phyloP scores from a whole-genome alignment of 2,888 invertebrate genomes.

The Noctua comes region DNA sequence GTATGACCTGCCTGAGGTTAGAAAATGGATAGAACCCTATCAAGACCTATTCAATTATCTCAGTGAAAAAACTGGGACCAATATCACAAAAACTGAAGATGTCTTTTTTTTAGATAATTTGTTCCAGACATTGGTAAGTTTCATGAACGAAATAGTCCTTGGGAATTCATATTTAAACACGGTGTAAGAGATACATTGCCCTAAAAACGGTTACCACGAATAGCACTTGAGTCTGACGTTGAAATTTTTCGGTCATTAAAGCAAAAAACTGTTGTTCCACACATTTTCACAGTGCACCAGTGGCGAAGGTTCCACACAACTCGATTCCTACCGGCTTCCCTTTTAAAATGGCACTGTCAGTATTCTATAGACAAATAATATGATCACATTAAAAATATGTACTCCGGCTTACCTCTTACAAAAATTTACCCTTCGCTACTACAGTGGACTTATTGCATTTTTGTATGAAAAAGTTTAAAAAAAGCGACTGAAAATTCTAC shows the following conservation, averaged over 20 bases:
- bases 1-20: constrained; percentile 78
- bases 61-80: constrained; percentile 78
- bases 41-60: constrained; percentile 77
- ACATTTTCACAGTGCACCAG: neutral
- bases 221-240: neutral
- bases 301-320: too few species aligned
- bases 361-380: too few species aligned
- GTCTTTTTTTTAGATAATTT: constrained; percentile 87
- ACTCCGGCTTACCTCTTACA: too few species aligned
- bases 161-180: neutral
- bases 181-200: neutral
- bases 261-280: neutral
- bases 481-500: neutral
- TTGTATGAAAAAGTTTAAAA: neutral
- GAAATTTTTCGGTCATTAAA: neutral
- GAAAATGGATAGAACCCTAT: constrained; percentile 76
- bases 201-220: neutral
- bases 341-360: too few species aligned
- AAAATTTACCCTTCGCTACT: too few species aligned
- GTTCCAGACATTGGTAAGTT: constrained; percentile 85
- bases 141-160: neutral
- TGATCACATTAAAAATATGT: too few species aligned
- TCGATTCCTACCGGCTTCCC: too few species aligned
- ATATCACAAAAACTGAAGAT: constrained; percentile 83
- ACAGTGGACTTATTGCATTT: neutral